phyloP scores from a whole-genome alignment of 2,113 vertebrate genomes.

The Upupa epops region DNA sequence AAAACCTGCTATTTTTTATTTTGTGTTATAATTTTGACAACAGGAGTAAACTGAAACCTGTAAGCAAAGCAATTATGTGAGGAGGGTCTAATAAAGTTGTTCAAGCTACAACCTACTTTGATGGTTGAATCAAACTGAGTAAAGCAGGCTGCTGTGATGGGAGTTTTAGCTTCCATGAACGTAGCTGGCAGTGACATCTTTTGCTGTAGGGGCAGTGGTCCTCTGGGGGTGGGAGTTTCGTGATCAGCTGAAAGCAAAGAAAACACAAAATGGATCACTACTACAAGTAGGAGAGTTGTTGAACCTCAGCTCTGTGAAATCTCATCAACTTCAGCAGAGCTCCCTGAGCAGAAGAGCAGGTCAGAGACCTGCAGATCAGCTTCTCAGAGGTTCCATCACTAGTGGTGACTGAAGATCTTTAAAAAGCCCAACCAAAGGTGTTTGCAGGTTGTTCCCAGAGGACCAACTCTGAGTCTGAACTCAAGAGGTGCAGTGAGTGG shows the following conservation, averaged over 20 bases:
- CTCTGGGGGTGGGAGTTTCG: background rate
- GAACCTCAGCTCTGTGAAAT: background rate
- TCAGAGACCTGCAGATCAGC: background rate
- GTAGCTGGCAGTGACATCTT: conserved; percentile 29
- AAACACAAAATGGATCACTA: background rate
- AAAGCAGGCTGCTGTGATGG: conserved; percentile 43
- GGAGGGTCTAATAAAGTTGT: conserved; percentile 48
- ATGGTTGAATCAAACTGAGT: conserved; percentile 55
- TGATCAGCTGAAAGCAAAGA: conserved; percentile 68
- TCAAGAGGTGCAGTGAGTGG: background rate
- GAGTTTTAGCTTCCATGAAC: conserved; percentile 43
- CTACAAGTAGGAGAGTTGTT: background rate
- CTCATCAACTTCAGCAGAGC: background rate
- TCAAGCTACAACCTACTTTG: conserved; percentile 69
- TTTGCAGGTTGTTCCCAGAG: background rate
- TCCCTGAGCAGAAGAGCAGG: background rate
- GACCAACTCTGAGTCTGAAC: background rate
- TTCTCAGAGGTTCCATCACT: background rate
- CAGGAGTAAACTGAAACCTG: conserved; percentile 40
- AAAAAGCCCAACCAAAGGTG: background rate
- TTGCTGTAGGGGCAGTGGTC: background rate
- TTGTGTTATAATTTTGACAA: conserved; percentile 47
- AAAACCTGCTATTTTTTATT: background rate
- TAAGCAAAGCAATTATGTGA: conserved; percentile 70
- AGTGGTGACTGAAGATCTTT: background rate